Conservation (phyloP, 2,888 invertebrate species). For the Aelia acuminata region DNA sequence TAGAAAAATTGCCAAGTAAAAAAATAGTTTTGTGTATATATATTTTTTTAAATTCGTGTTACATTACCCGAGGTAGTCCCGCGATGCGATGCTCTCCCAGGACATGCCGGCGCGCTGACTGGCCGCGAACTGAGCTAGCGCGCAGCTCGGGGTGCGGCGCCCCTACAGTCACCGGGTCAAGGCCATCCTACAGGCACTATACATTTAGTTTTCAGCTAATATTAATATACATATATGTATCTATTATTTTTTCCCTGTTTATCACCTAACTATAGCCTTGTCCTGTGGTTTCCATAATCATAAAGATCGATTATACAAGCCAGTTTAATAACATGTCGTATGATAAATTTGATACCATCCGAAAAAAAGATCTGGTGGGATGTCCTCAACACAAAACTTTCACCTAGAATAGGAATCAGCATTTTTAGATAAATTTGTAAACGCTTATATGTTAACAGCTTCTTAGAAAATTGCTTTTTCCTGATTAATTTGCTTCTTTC, state of each 20-base stretch:
- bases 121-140: neutral
- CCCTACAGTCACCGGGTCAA: neutral
- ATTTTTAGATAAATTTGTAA: too few species aligned
- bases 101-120: conserved; percentile 75
- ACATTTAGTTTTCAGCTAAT: neutral
- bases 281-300: too few species aligned
- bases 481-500: too few species aligned
- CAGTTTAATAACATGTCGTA: too few species aligned
- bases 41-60: conserved; percentile 11
- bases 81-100: conserved; percentile 88
- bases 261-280: too few species aligned
- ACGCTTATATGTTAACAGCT: too few species aligned
- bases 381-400: too few species aligned
- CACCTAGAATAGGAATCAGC: too few species aligned
- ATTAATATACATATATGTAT: neutral
- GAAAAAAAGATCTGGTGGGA: too few species aligned
- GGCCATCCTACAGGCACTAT: neutral
- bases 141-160: neutral
- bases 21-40: neutral
- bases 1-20: neutral
- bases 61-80: conserved; percentile 82
- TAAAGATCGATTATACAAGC: too few species aligned
- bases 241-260: neutral
- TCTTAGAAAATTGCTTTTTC: too few species aligned
- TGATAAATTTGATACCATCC: too few species aligned